Conservation (phyloP, 2,797 vertebrate genomes). For the Urophycis tenuis region DNA sequence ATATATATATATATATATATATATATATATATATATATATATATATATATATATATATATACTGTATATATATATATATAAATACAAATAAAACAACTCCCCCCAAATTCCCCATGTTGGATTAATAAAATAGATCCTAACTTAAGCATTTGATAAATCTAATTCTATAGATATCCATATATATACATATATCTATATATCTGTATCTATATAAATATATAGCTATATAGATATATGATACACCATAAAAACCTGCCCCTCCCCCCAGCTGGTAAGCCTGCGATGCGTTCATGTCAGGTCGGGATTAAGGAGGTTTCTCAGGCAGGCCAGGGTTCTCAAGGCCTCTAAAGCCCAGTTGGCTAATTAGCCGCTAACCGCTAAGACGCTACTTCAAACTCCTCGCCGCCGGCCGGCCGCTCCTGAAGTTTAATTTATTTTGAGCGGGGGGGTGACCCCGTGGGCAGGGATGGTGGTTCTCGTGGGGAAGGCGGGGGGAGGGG, state of each 20-base stretch:
- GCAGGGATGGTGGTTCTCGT: conserved; percentile 47
- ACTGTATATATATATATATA: background rate
- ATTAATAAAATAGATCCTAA: too few species aligned
- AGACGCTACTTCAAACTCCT: conserved; percentile 45
- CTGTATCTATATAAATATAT: background rate
- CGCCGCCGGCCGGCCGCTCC: conserved; percentile 42
- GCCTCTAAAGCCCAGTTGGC: conserved; percentile 57
- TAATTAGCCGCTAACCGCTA: conserved; percentile 66
- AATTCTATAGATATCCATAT: too few species aligned
- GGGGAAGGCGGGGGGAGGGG: conserved; percentile 21
- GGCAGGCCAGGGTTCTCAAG: conserved; percentile 57
- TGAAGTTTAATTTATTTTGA: conserved; percentile 67
- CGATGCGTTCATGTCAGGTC: conserved; percentile 51
- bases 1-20: background rate
- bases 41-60: background rate
- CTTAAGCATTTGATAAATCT: too few species aligned
- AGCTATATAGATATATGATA: conserved; percentile 13
- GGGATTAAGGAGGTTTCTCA: conserved; percentile 59
- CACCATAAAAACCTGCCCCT: conserved; percentile 11
- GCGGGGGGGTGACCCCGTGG: conserved; percentile 45
- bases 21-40: background rate
- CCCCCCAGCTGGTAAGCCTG: conserved; percentile 32
- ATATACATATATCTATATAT: too few species aligned
- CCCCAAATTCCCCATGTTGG: background rate
- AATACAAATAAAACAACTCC: background rate